Evolutionary conservation across 2,888 invertebrate genomes (phyloP).

Genomic region (Cyaniris semiargus): DNA sequence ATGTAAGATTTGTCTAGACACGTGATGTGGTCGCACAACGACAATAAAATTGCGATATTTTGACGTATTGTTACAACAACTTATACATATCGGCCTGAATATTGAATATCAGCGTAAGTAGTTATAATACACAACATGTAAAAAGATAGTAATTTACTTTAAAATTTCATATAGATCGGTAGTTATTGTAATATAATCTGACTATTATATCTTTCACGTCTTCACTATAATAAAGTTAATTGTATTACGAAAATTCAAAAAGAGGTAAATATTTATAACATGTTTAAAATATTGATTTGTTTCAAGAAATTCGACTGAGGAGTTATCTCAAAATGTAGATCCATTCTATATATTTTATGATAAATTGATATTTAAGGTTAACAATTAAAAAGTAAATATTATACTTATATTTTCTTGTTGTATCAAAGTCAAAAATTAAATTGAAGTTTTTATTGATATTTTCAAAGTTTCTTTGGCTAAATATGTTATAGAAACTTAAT

Average conservation of each 20-base stretch:
- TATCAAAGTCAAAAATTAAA: neutral
- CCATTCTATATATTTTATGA: neutral
- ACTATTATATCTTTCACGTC: neutral
- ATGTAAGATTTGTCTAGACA: neutral
- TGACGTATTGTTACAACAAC: neutral
- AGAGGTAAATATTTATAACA: neutral
- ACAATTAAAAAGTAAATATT: neutral
- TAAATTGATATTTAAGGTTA: neutral
- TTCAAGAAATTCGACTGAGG: neutral
- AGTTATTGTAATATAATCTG: neutral
- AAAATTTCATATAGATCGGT: neutral
- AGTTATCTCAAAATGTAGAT: neutral
- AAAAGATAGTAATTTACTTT: neutral
- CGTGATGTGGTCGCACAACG: conserved; percentile 5
- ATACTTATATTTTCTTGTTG: neutral
- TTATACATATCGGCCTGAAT: conserved; percentile 27
- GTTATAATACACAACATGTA: neutral
- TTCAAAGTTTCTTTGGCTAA: neutral
- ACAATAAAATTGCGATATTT: conserved; percentile 27
- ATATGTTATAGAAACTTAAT: neutral
- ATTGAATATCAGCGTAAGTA: neutral
- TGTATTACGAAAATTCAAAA: neutral
- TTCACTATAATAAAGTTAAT: neutral
- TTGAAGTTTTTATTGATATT: neutral
- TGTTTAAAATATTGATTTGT: neutral